Conservation (phyloP, 2,797 vertebrate genomes). For the Cirrhinus molitorella region DNA sequence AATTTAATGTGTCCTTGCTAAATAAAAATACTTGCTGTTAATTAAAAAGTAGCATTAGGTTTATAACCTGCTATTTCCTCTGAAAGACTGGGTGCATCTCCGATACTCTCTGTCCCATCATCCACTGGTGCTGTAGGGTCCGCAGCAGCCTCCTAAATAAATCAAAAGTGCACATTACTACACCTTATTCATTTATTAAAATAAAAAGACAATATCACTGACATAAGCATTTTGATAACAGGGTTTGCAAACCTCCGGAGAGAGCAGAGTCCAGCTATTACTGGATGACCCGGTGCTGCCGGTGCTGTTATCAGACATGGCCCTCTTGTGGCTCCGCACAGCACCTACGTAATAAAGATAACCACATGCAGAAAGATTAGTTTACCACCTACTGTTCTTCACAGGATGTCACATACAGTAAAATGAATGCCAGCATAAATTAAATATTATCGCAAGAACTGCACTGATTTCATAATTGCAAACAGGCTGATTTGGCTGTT, state of each 20-base stretch:
- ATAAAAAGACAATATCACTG: neutral
- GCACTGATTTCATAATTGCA: neutral
- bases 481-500: neutral
- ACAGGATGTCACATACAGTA: neutral
- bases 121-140: conserved; percentile 77
- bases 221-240: neutral
- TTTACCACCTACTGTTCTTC: conserved; percentile 8
- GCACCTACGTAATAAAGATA: conserved; percentile 67
- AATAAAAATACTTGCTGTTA: neutral
- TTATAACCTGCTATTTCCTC: conserved; percentile 79
- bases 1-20: neutral
- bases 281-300: conserved; percentile 82
- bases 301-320: conserved; percentile 86
- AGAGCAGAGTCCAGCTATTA: conserved; percentile 88
- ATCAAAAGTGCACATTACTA: neutral
- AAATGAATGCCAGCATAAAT: neutral
- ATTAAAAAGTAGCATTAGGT: neutral
- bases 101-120: conserved; percentile 80
- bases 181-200: conserved; percentile 6
- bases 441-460: neutral
- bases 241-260: conserved; percentile 81
- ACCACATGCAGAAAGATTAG: conserved; percentile 59
- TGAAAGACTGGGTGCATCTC: conserved; percentile 79
- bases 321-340: conserved; percentile 69
- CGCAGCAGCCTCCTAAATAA: conserved; percentile 76